Evolutionary conservation across 2,797 vertebrate genomes (phyloP).

Genomic region (Lycodopsis pacificus): DNA sequence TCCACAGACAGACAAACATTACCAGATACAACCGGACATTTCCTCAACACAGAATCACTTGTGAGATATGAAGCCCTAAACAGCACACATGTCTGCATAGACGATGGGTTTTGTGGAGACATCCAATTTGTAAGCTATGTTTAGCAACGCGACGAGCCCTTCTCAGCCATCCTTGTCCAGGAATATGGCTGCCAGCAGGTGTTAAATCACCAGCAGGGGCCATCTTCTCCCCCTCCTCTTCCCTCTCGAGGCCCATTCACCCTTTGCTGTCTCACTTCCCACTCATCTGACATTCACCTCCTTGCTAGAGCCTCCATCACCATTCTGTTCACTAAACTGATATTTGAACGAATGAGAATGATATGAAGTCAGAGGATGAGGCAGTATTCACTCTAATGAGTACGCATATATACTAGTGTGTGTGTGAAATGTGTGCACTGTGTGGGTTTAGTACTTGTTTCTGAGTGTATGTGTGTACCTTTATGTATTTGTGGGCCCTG

Average conservation of each 20-base stretch:
- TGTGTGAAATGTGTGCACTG: constrained; percentile 1
- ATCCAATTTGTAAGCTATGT: background rate
- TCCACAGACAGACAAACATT: no score
- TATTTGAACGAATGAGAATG: constrained; percentile 76
- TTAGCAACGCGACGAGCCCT: constrained; percentile 4
- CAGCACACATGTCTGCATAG: background rate
- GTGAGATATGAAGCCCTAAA: background rate
- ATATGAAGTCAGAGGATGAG: constrained; percentile 67
- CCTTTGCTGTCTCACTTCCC: constrained; percentile 35
- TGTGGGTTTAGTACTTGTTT: constrained; percentile 13
- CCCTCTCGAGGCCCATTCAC: constrained; percentile 15
- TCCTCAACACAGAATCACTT: background rate
- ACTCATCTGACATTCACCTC: constrained; percentile 66
- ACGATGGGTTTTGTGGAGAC: background rate
- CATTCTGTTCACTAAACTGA: constrained; percentile 65
- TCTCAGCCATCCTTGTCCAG: background rate
- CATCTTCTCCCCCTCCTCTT: constrained; percentile 7
- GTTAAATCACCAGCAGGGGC: constrained; percentile 32
- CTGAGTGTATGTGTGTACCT: background rate
- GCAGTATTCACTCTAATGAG: constrained; percentile 58
- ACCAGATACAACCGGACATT: background rate
- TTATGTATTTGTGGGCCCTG: background rate
- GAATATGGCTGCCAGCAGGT: constrained; percentile 28
- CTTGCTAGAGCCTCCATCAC: constrained; percentile 50
- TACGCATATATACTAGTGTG: constrained; percentile 19